phyloP scores from a whole-genome alignment of 2,888 invertebrate species.

The Pecten maximus region DNA sequence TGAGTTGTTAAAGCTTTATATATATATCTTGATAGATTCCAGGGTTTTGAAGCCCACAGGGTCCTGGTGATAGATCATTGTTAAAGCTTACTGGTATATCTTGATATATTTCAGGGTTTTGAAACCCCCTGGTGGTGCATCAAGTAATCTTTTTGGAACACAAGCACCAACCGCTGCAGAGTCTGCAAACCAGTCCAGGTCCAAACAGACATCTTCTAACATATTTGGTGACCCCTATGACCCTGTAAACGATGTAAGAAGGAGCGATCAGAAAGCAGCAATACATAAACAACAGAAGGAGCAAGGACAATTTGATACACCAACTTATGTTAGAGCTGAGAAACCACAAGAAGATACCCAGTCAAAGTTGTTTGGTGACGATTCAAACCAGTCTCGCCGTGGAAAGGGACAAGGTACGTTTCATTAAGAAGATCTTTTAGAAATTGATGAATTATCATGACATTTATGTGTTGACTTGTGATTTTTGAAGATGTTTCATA shows the following conservation, averaged over 20 bases:
- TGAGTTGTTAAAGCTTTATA: too few species aligned
- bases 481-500: too few species aligned
- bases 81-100: too few species aligned
- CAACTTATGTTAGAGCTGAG: constrained; percentile 36
- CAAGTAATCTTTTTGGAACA: constrained; percentile 73
- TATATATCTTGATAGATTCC: too few species aligned
- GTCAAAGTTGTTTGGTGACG: constrained; percentile 42
- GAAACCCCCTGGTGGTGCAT: constrained; percentile 74
- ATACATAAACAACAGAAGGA: constrained; percentile 37
- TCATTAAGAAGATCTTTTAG: background rate
- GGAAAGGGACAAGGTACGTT: constrained; percentile 29
- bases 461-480: background rate
- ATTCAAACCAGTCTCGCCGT: constrained; percentile 3
- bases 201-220: constrained; percentile 41
- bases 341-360: constrained; percentile 41
- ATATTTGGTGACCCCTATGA: constrained; percentile 51
- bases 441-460: background rate
- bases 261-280: constrained; percentile 19
- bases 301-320: background rate
- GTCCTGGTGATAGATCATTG: too few species aligned
- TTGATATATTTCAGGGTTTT: constrained; percentile 65
- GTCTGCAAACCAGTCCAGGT: constrained; percentile 44
- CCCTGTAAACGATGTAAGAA: constrained; percentile 15
- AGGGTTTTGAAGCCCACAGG: too few species aligned
- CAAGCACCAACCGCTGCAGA: constrained; percentile 50